Percentiles rank a stretch among this genome's conserved stretches.
Conservation (phyloP, 2,797 vertebrate species). For the Craterocephalus amniculus region DNA sequence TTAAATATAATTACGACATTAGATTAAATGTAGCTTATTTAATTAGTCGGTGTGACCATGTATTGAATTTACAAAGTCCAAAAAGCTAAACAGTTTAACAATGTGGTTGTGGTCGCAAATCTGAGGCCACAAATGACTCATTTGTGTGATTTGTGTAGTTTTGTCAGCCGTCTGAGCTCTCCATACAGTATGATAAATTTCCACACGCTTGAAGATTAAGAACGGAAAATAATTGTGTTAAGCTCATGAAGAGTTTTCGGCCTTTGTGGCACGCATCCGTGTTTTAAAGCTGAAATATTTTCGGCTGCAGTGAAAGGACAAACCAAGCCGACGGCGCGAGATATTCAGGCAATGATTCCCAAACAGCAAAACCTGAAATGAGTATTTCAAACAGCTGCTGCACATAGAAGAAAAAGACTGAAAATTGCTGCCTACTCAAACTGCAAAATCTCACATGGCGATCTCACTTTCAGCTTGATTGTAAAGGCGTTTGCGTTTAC, state of each 20-base stretch:
- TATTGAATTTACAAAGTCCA: not conserved
- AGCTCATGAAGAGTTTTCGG: not conserved
- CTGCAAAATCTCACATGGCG: too few relatives aligned
- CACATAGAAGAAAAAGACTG: not conserved
- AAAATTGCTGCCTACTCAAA: conserved; percentile 30
- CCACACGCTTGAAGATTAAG: not conserved
- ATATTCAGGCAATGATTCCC: not conserved
- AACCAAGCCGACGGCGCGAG: not conserved
- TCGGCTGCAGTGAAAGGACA: not conserved
- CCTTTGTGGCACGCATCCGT: not conserved
- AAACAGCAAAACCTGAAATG: not conserved
- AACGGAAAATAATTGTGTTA: not conserved
- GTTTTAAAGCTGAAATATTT: not conserved
- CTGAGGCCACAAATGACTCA: conserved; percentile 8
- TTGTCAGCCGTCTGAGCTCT: not conserved
- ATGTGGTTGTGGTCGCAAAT: conserved; percentile 9
- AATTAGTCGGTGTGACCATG: accelerated
- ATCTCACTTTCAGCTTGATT: conserved; percentile 28
- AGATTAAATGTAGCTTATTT: too few relatives aligned
- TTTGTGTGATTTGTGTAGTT: not conserved
- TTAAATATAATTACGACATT: not conserved
- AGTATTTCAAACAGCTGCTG: not conserved
- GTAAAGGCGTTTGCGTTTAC: conserved; percentile 3
- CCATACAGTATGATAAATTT: not conserved
- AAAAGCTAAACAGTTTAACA: not conserved